Conservation (phyloP, 2,797 vertebrate species). For the Hyperoplus lanceolatus region DNA sequence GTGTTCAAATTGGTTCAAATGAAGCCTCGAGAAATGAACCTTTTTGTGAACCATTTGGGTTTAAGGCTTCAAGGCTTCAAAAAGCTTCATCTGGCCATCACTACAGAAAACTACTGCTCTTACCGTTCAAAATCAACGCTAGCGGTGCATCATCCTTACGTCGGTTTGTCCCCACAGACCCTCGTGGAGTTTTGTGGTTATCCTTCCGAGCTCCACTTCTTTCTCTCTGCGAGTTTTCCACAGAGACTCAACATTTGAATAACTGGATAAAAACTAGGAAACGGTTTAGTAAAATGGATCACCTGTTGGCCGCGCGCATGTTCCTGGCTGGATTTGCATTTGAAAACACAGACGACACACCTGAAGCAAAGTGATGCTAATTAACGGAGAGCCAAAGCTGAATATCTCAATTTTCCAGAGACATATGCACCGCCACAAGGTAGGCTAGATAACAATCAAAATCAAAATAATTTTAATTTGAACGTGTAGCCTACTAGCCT, state of each 20-base stretch:
- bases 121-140: not conserved
- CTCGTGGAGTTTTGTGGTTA: not conserved
- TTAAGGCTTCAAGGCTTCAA: too few species aligned
- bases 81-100: too few species aligned
- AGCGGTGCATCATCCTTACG: not conserved
- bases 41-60: too few species aligned
- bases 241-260: conserved; percentile 57
- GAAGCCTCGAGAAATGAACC: too few species aligned
- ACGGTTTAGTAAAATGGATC: conserved; percentile 57
- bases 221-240: not conserved
- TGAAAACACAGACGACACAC: conserved; percentile 11
- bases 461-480: too few species aligned
- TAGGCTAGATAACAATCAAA: too few species aligned
- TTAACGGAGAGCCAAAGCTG: not conserved
- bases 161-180: not conserved
- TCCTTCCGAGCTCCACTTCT: not conserved
- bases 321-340: not conserved
- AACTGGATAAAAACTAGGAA: conserved; percentile 66
- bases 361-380: conserved; percentile 37
- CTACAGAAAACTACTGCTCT: not conserved
- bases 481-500: too few species aligned
- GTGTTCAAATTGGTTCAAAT: too few species aligned
- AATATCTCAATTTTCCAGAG: not conserved
- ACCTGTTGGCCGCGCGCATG: not conserved
- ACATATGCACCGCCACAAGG: too few species aligned